A percentile compares a stretch with the other conserved stretches of the same genome.
phyloP scores from a whole-genome alignment of 1,140 invertebrate genomes.

The Cyrtorhinus lividipennis region DNA sequence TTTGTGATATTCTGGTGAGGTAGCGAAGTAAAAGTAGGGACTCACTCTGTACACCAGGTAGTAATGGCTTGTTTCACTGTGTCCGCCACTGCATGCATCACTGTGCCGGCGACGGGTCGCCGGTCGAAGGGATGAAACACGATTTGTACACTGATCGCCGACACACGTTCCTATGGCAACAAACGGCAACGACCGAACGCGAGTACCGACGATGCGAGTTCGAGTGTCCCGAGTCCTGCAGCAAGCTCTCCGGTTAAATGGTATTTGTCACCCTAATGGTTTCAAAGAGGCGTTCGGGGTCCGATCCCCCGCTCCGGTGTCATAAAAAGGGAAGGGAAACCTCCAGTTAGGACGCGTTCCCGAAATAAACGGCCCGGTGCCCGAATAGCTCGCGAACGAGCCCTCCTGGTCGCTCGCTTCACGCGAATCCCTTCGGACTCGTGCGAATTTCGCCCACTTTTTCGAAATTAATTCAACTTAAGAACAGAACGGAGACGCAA shows the following conservation, averaged over 20 bases:
- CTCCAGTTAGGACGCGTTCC: background rate
- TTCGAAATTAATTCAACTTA: too few species aligned
- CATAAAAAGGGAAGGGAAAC: background rate
- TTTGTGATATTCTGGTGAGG: too few species aligned
- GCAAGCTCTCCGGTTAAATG: background rate
- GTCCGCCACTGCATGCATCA: background rate
- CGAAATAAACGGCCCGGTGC: constrained; percentile 1
- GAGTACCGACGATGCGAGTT: background rate
- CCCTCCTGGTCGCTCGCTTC: too few species aligned
- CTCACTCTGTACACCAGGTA: background rate
- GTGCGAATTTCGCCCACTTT: too few species aligned
- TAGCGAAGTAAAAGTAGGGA: too few species aligned
- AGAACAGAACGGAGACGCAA: background rate
- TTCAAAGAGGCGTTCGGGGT: background rate
- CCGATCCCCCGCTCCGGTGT: background rate
- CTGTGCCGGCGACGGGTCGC: background rate
- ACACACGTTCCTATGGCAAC: background rate
- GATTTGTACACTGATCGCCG: too few species aligned
- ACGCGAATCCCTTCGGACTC: background rate
- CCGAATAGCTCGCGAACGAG: background rate
- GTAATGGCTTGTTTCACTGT: constrained; percentile 1
- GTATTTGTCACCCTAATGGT: constrained; percentile 7
- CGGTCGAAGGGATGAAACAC: too few species aligned
- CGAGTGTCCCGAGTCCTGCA: background rate
- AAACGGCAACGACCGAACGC: background rate